These are phyloP conservation scores for Sphaerodactylus townsendi DNA, from an alignment of 2,113 vertebrate genomes.

Conservation along the genomic window DNA sequence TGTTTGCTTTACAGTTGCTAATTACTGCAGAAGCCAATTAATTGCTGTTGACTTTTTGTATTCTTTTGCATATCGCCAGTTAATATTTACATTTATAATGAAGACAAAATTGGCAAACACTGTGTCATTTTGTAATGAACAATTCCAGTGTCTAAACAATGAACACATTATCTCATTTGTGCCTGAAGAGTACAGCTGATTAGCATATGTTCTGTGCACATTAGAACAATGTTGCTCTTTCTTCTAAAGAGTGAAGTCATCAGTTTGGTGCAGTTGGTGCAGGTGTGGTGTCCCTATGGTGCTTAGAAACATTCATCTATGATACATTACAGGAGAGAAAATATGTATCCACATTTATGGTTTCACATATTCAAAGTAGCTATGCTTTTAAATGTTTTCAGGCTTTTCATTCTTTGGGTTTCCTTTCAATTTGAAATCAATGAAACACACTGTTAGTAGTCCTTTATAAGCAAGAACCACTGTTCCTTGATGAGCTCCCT, in stretches of 20 bases:
- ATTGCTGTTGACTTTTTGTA: slow-evolving; percentile 92
- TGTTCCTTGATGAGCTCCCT: not conserved
- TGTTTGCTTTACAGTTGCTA: slow-evolving; percentile 91
- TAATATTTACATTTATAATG: slow-evolving; percentile 94
- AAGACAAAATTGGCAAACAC: slow-evolving; percentile 93
- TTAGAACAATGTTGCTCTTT: slow-evolving; percentile 77
- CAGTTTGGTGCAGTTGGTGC: slow-evolving; percentile 67
- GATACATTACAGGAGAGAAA: slow-evolving; percentile 53
- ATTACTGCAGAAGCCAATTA: slow-evolving; percentile 91
- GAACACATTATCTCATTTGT: slow-evolving; percentile 85
- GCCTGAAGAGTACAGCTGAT: slow-evolving; percentile 84
- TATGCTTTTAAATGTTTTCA: not conserved
- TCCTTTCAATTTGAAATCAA: not conserved
- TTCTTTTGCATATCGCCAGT: slow-evolving; percentile 87
- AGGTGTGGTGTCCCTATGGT: slow-evolving; percentile 71
- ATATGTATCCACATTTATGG: not conserved
- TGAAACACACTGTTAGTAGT: not conserved
- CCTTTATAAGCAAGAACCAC: not conserved
- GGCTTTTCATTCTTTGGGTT: not conserved
- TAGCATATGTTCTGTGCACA: slow-evolving; percentile 82
- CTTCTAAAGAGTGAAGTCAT: slow-evolving; percentile 75
- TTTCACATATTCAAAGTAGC: not conserved
- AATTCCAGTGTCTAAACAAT: slow-evolving; percentile 90
- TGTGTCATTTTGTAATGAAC: slow-evolving; percentile 91
- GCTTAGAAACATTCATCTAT: slow-evolving; percentile 61